Evolutionary conservation across 2,888 invertebrate species (phyloP).

Genomic region (Biston betularia): DNA sequence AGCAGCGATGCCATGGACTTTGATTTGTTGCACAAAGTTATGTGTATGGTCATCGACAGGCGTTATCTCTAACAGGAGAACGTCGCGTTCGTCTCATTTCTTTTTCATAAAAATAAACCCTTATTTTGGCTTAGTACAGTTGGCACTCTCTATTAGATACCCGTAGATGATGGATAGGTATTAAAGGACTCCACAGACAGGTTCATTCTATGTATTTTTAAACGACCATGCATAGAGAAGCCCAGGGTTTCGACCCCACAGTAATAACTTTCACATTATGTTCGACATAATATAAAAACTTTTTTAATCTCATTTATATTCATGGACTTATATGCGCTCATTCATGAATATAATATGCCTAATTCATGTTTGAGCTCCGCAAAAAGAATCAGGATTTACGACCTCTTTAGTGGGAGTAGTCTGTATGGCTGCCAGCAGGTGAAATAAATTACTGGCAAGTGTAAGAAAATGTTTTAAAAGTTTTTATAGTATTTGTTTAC

Average conservation of each 20-base stretch:
- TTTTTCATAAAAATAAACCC: too few relatives aligned
- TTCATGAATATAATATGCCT: slow-evolving; percentile 58
- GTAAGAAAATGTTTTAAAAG: slow-evolving; percentile 7
- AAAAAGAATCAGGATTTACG: slow-evolving; percentile 44
- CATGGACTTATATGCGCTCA: slow-evolving; percentile 57
- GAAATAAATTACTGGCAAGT: slow-evolving; percentile 27
- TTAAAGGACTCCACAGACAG: not conserved
- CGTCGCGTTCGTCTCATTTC: too few relatives aligned
- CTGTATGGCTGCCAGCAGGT: slow-evolving; percentile 30
- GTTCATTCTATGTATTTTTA: slow-evolving; percentile 20
- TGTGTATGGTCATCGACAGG: too few relatives aligned
- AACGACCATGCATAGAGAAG: slow-evolving; percentile 29
- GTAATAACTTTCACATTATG: slow-evolving; percentile 45
- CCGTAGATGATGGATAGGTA: not conserved
- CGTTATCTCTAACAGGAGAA: too few relatives aligned
- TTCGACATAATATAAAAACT: slow-evolving; percentile 57
- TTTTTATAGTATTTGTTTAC: not conserved
- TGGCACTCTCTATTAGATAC: not conserved
- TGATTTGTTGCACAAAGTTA: too few relatives aligned
- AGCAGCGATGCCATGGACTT: too few relatives aligned
- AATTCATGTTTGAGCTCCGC: slow-evolving; percentile 44
- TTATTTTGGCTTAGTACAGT: too few relatives aligned
- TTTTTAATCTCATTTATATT: slow-evolving; percentile 68
- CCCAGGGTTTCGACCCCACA: slow-evolving; percentile 21
- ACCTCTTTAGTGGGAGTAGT: slow-evolving; percentile 35